Conservation (phyloP, 2,113 vertebrate species). For the Oenanthe oenanthe region DNA sequence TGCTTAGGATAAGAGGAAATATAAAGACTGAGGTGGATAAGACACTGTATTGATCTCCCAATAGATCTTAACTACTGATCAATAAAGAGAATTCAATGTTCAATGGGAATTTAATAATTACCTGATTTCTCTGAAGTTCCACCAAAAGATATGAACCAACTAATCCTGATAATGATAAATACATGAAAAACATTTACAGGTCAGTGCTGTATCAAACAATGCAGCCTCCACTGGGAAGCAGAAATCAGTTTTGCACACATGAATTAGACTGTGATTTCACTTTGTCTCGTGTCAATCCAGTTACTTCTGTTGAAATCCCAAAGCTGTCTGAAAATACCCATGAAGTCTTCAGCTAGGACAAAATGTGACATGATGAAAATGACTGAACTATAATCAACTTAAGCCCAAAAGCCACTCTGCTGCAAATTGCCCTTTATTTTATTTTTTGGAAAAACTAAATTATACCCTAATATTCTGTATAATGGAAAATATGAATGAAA, state of each 20-base stretch:
- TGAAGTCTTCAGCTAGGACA: not conserved
- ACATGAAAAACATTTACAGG: not conserved
- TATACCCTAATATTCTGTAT: not conserved
- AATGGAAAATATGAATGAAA: not conserved
- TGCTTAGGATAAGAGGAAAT: not conserved
- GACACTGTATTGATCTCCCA: not conserved
- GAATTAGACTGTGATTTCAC: not conserved
- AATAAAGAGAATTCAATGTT: not conserved
- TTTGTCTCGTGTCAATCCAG: not conserved
- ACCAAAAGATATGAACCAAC: not conserved
- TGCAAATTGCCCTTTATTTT: not conserved
- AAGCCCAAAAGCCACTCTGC: not conserved
- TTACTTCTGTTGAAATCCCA: not conserved
- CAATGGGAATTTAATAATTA: not conserved
- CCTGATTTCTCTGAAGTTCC: not conserved
- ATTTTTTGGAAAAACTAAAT: not conserved
- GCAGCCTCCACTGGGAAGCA: not conserved
- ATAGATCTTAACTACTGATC: not conserved
- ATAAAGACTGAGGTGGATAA: not conserved
- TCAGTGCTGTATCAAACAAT: not conserved
- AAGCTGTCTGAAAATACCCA: not conserved
- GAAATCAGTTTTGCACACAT: not conserved
- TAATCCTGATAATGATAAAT: not conserved
- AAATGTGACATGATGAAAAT: not conserved
- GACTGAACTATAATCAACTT: not conserved